These are phyloP conservation scores for Coluber constrictor DNA, from an alignment of 2,797 vertebrate species.

Conservation along the genomic window DNA sequence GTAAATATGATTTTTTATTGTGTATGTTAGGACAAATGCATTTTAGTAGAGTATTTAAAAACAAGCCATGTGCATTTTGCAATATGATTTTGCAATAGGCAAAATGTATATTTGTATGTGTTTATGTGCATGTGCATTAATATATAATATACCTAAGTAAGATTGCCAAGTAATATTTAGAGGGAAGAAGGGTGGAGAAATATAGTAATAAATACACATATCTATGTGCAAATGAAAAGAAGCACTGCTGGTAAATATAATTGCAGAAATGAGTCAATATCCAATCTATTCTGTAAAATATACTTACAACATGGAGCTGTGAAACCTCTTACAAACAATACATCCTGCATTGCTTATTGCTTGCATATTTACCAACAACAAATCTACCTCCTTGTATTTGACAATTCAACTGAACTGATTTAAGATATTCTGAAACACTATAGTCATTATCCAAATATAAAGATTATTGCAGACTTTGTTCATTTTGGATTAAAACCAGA, in stretches of 20 bases:
- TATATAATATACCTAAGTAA: constrained; percentile 35
- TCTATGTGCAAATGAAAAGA: neutral
- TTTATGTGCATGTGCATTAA: neutral
- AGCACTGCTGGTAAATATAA: neutral
- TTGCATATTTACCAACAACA: neutral
- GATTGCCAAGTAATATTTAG: constrained; percentile 59
- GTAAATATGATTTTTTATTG: constrained; percentile 8
- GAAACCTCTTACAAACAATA: neutral
- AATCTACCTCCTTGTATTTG: neutral
- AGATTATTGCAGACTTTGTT: neutral
- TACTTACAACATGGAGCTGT: neutral
- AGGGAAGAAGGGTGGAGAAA: constrained; percentile 33
- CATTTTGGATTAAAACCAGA: neutral
- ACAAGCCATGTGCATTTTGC: neutral
- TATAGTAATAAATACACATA: constrained; percentile 2
- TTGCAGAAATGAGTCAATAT: constrained; percentile 17
- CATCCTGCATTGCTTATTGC: neutral
- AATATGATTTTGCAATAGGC: neutral
- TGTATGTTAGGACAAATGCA: neutral
- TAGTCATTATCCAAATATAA: neutral
- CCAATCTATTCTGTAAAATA: neutral
- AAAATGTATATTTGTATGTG: neutral
- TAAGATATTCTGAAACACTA: neutral
- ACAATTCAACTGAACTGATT: neutral
- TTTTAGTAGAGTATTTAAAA: neutral